Conservation (phyloP, 2,113 vertebrate genomes). For the Madoqua kirkii region DNA sequence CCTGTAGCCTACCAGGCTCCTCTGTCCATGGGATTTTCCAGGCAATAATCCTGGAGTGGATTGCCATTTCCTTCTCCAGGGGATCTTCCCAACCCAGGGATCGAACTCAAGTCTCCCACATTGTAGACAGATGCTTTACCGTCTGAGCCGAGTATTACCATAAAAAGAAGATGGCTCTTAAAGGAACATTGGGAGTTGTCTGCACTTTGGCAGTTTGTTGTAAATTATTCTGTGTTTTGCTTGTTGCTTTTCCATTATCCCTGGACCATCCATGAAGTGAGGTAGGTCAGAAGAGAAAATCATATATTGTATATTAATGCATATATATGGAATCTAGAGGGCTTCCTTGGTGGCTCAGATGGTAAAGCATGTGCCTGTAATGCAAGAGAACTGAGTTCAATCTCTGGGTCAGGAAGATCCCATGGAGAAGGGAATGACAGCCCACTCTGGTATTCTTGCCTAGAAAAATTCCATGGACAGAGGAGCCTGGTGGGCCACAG, state of each 20-base stretch:
- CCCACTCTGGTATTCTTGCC: neutral
- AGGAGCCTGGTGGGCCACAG: neutral
- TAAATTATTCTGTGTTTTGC: neutral
- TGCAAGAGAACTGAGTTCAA: neutral
- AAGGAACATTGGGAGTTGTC: neutral
- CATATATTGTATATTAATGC: neutral
- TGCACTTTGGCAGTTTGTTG: neutral
- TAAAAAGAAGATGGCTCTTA: neutral
- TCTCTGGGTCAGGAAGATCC: neutral
- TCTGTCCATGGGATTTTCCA: no score
- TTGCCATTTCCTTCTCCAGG: no score
- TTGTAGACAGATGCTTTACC: no score
- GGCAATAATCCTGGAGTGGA: no score
- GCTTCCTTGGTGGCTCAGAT: neutral
- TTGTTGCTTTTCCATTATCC: neutral
- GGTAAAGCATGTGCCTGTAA: neutral
- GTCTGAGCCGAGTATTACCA: neutral
- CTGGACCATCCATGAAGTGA: neutral
- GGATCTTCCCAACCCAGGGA: no score
- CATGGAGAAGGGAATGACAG: neutral
- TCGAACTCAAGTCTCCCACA: rapidly evolving
- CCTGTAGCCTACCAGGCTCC: no score
- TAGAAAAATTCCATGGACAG: neutral
- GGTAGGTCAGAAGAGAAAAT: neutral
- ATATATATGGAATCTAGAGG: neutral